These are phyloP conservation scores for Eupithecia abbreviata DNA, from an alignment of 2,888 invertebrate species.

Conservation along the genomic window DNA sequence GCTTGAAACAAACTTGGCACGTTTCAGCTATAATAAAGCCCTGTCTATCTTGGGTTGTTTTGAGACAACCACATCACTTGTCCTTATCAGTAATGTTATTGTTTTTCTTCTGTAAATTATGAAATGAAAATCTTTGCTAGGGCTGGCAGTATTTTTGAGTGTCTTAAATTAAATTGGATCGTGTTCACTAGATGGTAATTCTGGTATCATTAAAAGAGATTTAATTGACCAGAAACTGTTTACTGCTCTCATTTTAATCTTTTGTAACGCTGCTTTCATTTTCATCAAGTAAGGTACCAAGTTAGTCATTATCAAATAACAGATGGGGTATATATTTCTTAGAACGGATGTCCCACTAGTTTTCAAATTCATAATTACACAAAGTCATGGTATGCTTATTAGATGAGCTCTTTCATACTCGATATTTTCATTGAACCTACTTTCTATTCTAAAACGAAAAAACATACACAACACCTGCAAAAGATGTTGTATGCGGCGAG, in stretches of 20 bases:
- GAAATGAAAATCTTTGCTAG: conserved; percentile 1
- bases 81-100: background rate
- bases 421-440: background rate
- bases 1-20: conserved; percentile 46
- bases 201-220: background rate
- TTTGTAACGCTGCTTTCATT: background rate
- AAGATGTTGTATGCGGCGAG: too few species aligned
- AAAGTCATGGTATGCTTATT: background rate
- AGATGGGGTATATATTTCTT: background rate
- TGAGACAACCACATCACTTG: conserved; percentile 5
- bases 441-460: background rate
- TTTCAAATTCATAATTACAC: background rate
- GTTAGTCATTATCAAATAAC: background rate
- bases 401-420: background rate
- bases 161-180: background rate
- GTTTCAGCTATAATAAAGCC: conserved; percentile 54
- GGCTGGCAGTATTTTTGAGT: conserved; percentile 1
- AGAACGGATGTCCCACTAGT: background rate
- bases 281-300: background rate
- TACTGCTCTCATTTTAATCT: background rate
- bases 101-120: conserved; percentile 5
- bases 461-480: too few species aligned
- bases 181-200: background rate
- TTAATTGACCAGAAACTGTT: background rate
- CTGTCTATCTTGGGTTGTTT: conserved; percentile 48